Percentiles rank a stretch among this genome's conserved stretches.
Evolutionary conservation across 92 coral and sea anemone genomes (phyloP).

Genomic region (Anthopleura xanthogrammica): DNA sequence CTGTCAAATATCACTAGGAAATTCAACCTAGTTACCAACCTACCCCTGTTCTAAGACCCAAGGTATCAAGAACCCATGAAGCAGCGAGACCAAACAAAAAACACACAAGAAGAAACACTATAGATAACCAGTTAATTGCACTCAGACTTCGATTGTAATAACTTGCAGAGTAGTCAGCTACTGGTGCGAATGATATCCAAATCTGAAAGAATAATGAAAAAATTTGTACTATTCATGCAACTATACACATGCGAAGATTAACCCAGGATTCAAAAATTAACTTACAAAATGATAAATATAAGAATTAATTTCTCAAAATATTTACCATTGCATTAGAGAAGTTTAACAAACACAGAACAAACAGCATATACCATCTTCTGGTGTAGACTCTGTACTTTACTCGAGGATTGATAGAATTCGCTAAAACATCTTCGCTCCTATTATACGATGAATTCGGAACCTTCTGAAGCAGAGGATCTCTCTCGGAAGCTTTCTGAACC

Average conservation of each 20-base stretch:
- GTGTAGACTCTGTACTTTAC: conserved; percentile 56
- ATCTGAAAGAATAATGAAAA: conserved; percentile 41
- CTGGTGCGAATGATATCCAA: conserved; percentile 90
- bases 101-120: conserved; percentile 72
- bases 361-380: conserved; percentile 84
- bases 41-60: conserved; percentile 90
- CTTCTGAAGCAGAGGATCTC: background rate
- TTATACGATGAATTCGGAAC: background rate
- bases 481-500: background rate
- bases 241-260: background rate
- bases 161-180: conserved; percentile 64
- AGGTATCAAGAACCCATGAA: conserved; percentile 85
- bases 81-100: conserved; percentile 80
- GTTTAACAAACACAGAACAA: conserved; percentile 72
- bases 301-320: background rate
- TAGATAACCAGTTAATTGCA: conserved; percentile 81
- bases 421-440: background rate
- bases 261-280: background rate
- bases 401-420: background rate
- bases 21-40: background rate
- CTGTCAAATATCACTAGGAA: background rate
- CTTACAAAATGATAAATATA: background rate
- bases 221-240: background rate
- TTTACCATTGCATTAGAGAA: conserved; percentile 91
- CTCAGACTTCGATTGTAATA: conserved; percentile 49